Evolutionary conservation across 2,797 vertebrate genomes (phyloP), one percentile per base, ranked within the genome.

Genomic region (Astyanax mexicanus): DNA sequence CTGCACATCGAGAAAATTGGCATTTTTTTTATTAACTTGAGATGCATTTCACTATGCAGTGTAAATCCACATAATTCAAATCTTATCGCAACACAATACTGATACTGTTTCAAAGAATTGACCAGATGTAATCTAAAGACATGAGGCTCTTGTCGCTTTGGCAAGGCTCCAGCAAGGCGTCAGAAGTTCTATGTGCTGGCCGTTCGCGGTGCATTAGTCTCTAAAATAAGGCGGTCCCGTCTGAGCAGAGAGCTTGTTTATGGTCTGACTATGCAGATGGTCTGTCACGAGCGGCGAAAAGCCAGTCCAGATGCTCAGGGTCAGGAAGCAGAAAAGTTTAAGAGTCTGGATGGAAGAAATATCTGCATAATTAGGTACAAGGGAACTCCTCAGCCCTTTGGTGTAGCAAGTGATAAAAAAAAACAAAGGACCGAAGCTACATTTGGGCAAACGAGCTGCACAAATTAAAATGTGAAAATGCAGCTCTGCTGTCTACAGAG

Each of bases 181-280:
- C 73, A 25, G 37, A 35, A 52, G 44, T 65, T 38, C 40, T 55
- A 65, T 40, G 19, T 60, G 52, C 32, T 66, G 32, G 60, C 58
- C 32, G 54, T 74, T 80, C 54, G 23, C 15, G 80, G 9, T 61
- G 70, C 74, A 66, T 79, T 72, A 61, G 49, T 79, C 37, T 70
- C 38, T 21, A 71, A 79, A 82, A 77, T 70, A 23, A 73, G 45
- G 66, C 64, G 21, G 49, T 69, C 51, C 69, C 61, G 27, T 70
- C 54, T 54, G 44, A 76, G 49, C 25, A 62, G 17, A 29, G 11
- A 35, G 27, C 66, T 40, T 76, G 27, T 75, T 76, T 79, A 79
- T 71, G 60, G 69, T 60, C 45, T 74, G 37, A 64, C 67, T 60
- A 66, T 75, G 78, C 81, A 79, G 45, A 77, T 66, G 69, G 65